Conservation (phyloP, 2,797 vertebrate genomes). For the Pteronotus mesoamericanus region DNA sequence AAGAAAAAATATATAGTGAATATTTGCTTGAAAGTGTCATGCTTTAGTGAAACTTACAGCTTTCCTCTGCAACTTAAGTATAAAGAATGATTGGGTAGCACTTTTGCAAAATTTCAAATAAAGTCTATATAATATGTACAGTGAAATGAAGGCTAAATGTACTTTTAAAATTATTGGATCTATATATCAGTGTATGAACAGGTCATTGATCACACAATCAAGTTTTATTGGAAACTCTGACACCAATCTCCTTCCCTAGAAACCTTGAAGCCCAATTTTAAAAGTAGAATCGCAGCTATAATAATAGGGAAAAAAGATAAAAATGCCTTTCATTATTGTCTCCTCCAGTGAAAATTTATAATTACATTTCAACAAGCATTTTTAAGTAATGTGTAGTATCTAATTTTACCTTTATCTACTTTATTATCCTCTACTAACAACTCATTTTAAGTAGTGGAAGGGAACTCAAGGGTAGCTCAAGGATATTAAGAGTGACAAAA, state of each 20-base stretch:
- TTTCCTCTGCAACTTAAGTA: slow-evolving; percentile 79
- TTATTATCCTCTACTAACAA: not conserved
- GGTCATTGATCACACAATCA: slow-evolving; percentile 60
- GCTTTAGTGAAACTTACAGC: slow-evolving; percentile 77
- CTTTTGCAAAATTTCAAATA: slow-evolving; percentile 76
- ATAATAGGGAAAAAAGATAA: not conserved
- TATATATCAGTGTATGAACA: slow-evolving; percentile 41
- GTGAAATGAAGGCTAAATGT: slow-evolving; percentile 76
- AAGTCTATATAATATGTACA: slow-evolving; percentile 62
- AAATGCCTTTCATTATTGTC: not conserved
- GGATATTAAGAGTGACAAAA: not conserved
- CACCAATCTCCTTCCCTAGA: not conserved
- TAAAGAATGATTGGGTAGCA: slow-evolving; percentile 74
- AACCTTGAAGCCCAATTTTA: slow-evolving; percentile 40
- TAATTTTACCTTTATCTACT: slow-evolving; percentile 13
- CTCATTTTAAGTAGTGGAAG: not conserved
- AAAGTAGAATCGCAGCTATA: not conserved
- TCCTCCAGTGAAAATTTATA: slow-evolving; percentile 9
- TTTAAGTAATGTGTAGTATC: not conserved
- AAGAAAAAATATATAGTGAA: not conserved
- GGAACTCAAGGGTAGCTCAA: not conserved
- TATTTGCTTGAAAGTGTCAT: slow-evolving; percentile 74
- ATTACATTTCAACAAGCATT: slow-evolving; percentile 16
- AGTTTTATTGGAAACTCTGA: slow-evolving; percentile 53
- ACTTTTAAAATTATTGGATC: slow-evolving; percentile 73